Base-by-base conservation (phyloP, 2,797 vertebrate genomes). In the Myotis pilosus region DNA sequence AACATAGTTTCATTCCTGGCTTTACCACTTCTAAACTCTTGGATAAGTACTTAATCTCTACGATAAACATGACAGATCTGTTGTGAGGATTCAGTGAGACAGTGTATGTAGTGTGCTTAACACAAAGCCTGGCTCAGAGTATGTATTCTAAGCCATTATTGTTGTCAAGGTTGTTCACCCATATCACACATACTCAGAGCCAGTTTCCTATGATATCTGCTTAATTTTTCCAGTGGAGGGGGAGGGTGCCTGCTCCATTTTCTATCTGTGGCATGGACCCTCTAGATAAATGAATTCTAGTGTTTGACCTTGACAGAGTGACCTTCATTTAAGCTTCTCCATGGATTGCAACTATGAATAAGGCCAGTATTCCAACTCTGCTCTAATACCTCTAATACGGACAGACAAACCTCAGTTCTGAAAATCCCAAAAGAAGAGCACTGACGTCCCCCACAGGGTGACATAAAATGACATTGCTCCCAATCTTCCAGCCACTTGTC, bases 11-110 rank as follows among this genome's bases (percentile, higher is more conserved):
- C 57, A 74, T 91, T 87, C 6, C 38, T 85, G 66, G 23, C 20
- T 84, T 13, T 69, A 19, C 12, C 25, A 41, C 11, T 76, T 76
- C 28, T 23, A 64, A 92, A 91, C 22, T 72, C 36, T 44, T 74
- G 66, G 66, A n/a, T 55, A 51, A 89, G 15, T 79, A 38, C 90
- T 90, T 91, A 64, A 62, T 79, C 72, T 85, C 41, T 51, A 78
- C 71, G 36, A 33, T 79, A 68, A 90, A 53, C 28, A 79, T 2
- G 20, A 28, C 71, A 9, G 44, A 41, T 89, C 68, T 81, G 5
- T 64, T 89, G 19, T 5, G 23, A 76, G 53, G 25, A 49, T 91
- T 94, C 36, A 11, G 4, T 9, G 69, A 85, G 47, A 75, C 66
- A 41, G 16, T 4, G 2, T 33, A 23, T 36, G 7, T 23, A 68